A percentile compares a stretch with the other conserved stretches of the same genome.
phyloP scores from a whole-genome alignment of 2,797 vertebrate species.

The Neosilurus mollespiculum region DNA sequence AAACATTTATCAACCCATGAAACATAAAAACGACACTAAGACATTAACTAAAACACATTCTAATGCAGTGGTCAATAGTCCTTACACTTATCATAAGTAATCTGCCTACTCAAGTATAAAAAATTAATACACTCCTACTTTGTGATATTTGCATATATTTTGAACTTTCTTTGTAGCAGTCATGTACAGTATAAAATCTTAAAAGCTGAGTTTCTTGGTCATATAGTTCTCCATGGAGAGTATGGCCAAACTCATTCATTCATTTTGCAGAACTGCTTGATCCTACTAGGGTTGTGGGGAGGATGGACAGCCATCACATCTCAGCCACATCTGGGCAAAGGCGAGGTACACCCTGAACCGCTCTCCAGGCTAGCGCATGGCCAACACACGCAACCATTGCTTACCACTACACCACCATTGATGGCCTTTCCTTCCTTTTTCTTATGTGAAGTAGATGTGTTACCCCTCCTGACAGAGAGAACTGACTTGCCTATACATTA shows the following conservation, averaged over 20 bases:
- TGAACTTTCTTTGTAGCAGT: neutral
- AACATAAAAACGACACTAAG: neutral
- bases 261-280: too few species aligned
- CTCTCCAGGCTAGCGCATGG: too few species aligned
- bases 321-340: too few species aligned
- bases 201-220: neutral
- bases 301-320: too few species aligned
- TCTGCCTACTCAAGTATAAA: neutral
- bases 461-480: too few species aligned
- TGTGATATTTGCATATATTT: neutral
- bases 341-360: too few species aligned
- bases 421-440: neutral
- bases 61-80: neutral
- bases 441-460: neutral
- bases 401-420: neutral
- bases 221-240: neutral
- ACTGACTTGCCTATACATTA: too few species aligned
- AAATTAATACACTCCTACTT: neutral
- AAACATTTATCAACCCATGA: conserved; percentile 7
- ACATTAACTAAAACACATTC: neutral
- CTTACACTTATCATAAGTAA: neutral
- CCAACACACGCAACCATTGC: too few species aligned
- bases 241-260: neutral
- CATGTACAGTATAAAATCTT: neutral
- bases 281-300: too few species aligned